Percentiles rank a stretch among this genome's conserved stretches.
phyloP scores from a whole-genome alignment of 2,113 vertebrate species.

The Protobothrops flavoviridis region DNA sequence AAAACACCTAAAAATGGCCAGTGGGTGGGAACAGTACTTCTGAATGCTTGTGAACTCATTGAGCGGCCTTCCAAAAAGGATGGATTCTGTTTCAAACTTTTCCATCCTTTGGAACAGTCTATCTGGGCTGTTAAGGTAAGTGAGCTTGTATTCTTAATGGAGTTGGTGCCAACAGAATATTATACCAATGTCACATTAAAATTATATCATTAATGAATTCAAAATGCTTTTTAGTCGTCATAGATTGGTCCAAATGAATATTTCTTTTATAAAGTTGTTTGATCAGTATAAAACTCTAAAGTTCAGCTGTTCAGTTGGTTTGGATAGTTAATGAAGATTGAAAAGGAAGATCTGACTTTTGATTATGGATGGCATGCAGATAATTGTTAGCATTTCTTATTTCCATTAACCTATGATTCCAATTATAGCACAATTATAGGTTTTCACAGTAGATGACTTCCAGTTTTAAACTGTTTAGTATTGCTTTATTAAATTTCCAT shows the following conservation, averaged over 20 bases:
- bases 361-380: neutral
- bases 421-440: neutral
- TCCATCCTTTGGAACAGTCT: conserved; percentile 96
- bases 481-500: neutral
- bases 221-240: neutral
- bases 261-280: neutral
- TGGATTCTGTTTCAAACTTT: conserved; percentile 99
- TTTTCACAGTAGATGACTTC: neutral
- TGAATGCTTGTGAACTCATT: conserved; percentile 97
- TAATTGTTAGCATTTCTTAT: neutral
- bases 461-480: neutral
- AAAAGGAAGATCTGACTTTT: neutral
- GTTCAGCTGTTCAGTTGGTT: neutral
- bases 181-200: conserved; percentile 2
- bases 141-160: conserved; percentile 35
- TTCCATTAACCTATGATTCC: neutral
- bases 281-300: neutral
- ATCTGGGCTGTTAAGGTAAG: conserved; percentile 99
- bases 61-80: conserved; percentile 98
- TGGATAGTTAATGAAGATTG: neutral
- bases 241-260: neutral
- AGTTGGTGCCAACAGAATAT: neutral
- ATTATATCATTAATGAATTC: neutral
- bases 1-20: conserved; percentile 97
- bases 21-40: conserved; percentile 98